Conservation (phyloP, 2,797 vertebrate species). For the Eospalax fontanierii region DNA sequence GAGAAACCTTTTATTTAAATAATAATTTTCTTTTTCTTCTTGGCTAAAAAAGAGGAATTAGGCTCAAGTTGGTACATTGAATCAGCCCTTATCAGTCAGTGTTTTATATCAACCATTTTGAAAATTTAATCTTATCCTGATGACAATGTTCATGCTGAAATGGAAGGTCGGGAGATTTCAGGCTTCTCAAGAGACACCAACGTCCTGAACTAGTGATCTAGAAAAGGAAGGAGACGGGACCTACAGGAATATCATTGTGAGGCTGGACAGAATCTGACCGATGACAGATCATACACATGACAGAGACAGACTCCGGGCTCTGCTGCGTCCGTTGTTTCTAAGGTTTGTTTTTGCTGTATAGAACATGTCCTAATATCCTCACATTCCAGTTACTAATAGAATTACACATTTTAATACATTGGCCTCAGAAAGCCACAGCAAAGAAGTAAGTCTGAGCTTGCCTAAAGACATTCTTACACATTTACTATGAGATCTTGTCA, state of each 20-base stretch:
- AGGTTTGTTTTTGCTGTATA: not conserved
- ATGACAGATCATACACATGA: not conserved
- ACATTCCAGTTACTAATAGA: not conserved
- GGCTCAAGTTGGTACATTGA: not conserved
- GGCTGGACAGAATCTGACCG: not conserved
- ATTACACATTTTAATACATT: not conserved
- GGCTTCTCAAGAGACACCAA: not conserved
- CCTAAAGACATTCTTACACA: not conserved
- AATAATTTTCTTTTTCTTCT: not conserved
- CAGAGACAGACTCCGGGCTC: not conserved
- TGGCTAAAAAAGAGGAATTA: not conserved
- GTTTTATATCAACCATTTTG: not conserved
- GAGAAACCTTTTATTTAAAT: not conserved
- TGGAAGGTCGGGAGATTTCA: not conserved
- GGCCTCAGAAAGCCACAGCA: not conserved
- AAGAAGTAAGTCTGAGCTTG: not conserved
- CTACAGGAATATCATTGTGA: not conserved
- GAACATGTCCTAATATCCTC: not conserved
- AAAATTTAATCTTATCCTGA: not conserved
- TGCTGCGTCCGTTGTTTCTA: not conserved
- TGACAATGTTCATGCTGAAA: not conserved
- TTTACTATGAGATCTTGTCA: not conserved
- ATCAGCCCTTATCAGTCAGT: not conserved
- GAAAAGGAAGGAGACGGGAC: not conserved
- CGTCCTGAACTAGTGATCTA: not conserved